phyloP scores from a whole-genome alignment of 53 echinoderm and acorn worm genomes.

The Paracentrotus lividus region DNA sequence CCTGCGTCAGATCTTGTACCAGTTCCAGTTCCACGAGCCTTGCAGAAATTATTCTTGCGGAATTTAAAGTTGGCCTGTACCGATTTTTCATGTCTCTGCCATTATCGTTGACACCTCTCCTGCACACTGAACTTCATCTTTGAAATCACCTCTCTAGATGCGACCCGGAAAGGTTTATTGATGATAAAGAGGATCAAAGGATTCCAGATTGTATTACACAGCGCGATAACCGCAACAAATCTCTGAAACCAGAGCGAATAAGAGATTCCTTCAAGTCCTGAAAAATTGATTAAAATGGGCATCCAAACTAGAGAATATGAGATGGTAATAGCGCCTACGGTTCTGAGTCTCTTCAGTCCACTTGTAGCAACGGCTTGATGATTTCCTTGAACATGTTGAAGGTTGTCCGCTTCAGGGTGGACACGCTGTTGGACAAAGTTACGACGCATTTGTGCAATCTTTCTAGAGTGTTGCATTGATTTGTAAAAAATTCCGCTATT shows the following conservation, averaged over 20 bases:
- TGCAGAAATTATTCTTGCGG: too few species aligned
- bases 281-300: neutral
- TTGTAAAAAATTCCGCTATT: neutral
- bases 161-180: constrained; percentile 11
- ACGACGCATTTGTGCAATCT: neutral
- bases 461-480: neutral
- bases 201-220: constrained; percentile 20
- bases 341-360: constrained; percentile 19
- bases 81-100: too few species aligned
- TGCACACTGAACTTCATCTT: neutral
- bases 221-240: neutral
- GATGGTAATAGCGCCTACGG: neutral
- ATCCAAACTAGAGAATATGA: neutral
- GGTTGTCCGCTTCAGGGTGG: neutral
- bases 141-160: neutral
- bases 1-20: too few species aligned
- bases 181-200: neutral
- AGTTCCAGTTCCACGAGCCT: too few species aligned
- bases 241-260: neutral
- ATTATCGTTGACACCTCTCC: neutral
- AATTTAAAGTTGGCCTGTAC: too few species aligned
- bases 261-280: neutral
- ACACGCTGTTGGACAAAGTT: neutral
- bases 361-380: constrained; percentile 3
- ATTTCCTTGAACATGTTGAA: neutral